These are phyloP conservation scores for Zaprionus nigranus DNA, from an alignment of 1,140 invertebrate species.

Conservation along the genomic window DNA sequence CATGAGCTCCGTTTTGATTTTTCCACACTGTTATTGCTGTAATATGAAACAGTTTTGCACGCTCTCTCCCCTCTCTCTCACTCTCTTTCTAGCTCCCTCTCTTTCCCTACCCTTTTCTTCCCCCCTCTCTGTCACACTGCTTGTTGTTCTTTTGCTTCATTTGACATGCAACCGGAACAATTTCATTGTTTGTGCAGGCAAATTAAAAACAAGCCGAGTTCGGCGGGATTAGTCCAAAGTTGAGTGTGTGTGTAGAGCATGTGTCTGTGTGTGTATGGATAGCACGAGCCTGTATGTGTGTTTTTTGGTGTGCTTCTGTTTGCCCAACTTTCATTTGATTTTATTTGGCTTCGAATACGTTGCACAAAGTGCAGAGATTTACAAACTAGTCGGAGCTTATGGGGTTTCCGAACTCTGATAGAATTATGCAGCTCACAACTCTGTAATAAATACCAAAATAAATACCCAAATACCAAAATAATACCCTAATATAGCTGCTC, in stretches of 20 bases:
- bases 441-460: neutral
- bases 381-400: conserved; percentile 53
- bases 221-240: conserved; percentile 35
- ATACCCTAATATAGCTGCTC: neutral
- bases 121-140: neutral
- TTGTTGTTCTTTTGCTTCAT: conserved; percentile 61
- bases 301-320: conserved; percentile 26
- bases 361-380: conserved; percentile 37
- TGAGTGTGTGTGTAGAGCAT: conserved; percentile 6
- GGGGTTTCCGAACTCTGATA: conserved; percentile 19
- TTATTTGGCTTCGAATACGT: conserved; percentile 10
- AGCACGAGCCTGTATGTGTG: too few relatives aligned
- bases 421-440: neutral
- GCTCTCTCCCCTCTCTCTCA: neutral
- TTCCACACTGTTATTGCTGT: conserved; percentile 74
- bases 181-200: conserved; percentile 69
- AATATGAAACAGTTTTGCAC: conserved; percentile 70
- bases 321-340: conserved; percentile 48
- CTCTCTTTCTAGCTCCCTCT: conserved; percentile 9
- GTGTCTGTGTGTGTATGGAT: conserved; percentile 18
- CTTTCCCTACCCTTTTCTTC: neutral
- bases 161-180: conserved; percentile 76
- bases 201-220: conserved; percentile 63
- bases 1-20: conserved; percentile 60
- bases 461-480: neutral